phyloP scores from a whole-genome alignment of 2,113 vertebrate genomes.

The Accipiter virgatus region DNA sequence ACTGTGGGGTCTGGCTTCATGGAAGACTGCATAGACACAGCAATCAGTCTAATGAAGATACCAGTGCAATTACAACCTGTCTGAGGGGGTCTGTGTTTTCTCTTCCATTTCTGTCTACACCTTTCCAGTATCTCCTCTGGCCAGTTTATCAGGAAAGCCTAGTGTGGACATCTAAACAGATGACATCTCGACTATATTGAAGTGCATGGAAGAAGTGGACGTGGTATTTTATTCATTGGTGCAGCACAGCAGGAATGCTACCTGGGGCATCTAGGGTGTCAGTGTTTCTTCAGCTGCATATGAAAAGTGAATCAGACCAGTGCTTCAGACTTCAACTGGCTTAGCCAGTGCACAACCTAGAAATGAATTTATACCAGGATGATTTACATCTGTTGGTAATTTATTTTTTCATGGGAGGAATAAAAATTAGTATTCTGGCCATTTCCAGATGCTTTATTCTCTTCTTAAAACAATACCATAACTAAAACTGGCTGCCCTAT shows the following conservation, averaged over 20 bases:
- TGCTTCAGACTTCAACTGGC: neutral
- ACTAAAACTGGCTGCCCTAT: neutral
- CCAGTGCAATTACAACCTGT: neutral
- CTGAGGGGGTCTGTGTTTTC: neutral
- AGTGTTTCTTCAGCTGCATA: neutral
- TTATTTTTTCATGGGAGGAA: neutral
- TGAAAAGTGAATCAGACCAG: neutral
- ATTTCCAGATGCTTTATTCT: neutral
- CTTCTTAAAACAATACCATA: constrained; percentile 1
- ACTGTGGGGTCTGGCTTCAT: neutral
- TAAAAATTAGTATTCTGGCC: neutral
- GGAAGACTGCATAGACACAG: neutral
- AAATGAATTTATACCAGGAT: neutral
- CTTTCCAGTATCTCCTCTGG: neutral
- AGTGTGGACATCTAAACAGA: neutral
- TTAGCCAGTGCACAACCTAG: neutral
- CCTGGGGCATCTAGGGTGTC: neutral
- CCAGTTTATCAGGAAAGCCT: neutral
- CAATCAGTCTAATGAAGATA: neutral
- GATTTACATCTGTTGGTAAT: neutral
- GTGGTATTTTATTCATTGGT: neutral
- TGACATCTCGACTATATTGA: neutral
- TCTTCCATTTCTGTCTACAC: neutral
- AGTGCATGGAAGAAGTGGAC: neutral
- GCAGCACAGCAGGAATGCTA: neutral